phyloP scores from a whole-genome alignment of 92 coral and sea anemone genomes.

The Paramuricea clavata region DNA sequence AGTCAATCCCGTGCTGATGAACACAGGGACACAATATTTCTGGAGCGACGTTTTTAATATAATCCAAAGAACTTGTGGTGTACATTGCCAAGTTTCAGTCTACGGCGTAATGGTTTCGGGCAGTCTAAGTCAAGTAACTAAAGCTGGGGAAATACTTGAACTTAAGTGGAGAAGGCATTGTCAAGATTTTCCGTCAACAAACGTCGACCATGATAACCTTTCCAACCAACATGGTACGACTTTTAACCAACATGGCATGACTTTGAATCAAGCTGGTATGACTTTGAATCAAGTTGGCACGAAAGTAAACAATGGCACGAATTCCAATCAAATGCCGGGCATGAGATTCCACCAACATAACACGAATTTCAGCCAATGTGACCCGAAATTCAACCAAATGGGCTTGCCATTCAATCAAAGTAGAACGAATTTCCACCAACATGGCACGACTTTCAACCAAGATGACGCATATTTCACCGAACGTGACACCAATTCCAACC shows the following conservation, averaged over 20 bases:
- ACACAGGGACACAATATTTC: background rate
- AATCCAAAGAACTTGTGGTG: background rate
- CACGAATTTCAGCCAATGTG: no score
- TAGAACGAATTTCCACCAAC: no score
- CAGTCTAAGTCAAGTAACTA: constrained; percentile 7
- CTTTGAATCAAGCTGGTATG: no score
- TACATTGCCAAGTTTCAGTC: constrained; percentile 14
- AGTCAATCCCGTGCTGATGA: background rate
- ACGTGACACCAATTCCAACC: background rate
- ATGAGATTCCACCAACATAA: no score
- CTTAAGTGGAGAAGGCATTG: background rate
- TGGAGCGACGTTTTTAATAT: constrained; percentile 1
- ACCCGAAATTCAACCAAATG: no score
- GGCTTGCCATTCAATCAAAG: no score
- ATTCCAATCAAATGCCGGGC: no score
- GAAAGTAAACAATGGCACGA: no score
- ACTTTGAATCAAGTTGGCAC: no score
- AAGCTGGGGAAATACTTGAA: constrained; percentile 2
- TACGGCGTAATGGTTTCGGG: constrained; percentile 25
- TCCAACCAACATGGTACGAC: no score
- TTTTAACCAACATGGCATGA: background rate
- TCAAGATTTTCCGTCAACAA: background rate
- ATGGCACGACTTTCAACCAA: background rate
- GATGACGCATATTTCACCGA: no score
- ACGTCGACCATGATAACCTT: no score